Base-by-base conservation (phyloP, 2,113 vertebrate genomes). In the Lontra canadensis region DNA sequence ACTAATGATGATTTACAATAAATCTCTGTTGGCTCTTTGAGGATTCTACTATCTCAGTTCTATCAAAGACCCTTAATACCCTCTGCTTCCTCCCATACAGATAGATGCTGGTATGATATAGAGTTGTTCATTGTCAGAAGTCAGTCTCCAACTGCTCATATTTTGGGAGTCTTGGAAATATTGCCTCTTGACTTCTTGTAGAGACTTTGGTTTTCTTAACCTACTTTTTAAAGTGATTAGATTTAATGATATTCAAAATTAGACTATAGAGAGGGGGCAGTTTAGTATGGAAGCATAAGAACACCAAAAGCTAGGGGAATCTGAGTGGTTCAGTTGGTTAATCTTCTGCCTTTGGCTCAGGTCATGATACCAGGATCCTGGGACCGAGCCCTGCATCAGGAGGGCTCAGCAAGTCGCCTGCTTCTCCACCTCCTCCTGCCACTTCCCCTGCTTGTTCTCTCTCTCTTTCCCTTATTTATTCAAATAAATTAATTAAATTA, bases 1-100 rank as follows among this genome's bases (percentile, higher is more conserved):
- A 34, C 4, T 7, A 13, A 11, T 0, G 3, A 4, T 49, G 29
- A 10, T 59, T 44, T 55, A 20, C 7, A 82, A 15, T 26, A 3
- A 21, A n/a, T 10, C 36, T 1, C 10, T 21, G 17, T 36, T 86
- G 81, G 25, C 7, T 83, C 7, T 80, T 79, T 31, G 59, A 31
- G 8, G 14, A 15, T 5, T 82, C 14, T 76, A 4, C 8, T 81
- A 3, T 57, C 20, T 92, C 15, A 36, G 12, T 18, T 36, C 10
- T 76, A 13, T 42, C 2, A 29, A 52, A 76, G 34, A 36, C 14
- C 29, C 31, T 21, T 6, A 18, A 13, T n/a, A 8, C 42, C 18
- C 9, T 89, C 34, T 63, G 34, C 6, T 25, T 76, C 49, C 36
- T 85, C 42, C 74, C 36, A 85, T 34, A 31, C 20, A 67, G 6